Conservation (phyloP, 2,797 vertebrate genomes). For the Amphiprion clarkii region DNA sequence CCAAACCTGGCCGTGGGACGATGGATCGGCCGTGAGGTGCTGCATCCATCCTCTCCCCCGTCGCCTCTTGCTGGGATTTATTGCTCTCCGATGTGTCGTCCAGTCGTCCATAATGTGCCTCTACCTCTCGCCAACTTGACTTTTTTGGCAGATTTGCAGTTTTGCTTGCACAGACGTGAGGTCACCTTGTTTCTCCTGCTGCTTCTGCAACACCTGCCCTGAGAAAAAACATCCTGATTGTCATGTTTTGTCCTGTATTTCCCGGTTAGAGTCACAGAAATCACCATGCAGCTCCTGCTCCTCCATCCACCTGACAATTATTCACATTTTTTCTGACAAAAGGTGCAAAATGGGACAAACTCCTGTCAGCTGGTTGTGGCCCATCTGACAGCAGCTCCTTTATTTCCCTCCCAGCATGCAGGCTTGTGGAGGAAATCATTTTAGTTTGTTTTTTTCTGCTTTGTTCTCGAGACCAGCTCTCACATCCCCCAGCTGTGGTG, state of each 20-base stretch:
- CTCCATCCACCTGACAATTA: too few species aligned
- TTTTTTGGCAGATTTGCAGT: too few species aligned
- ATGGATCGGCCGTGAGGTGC: not conserved
- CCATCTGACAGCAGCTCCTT: not conserved
- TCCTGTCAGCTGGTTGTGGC: too few species aligned
- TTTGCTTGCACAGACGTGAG: too few species aligned
- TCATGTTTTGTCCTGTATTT: not conserved
- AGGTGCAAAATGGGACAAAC: not conserved
- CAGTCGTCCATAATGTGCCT: not conserved
- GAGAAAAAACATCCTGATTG: too few species aligned
- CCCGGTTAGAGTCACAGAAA: not conserved
- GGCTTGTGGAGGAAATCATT: not conserved
- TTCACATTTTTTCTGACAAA: not conserved
- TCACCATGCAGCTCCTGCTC: not conserved
- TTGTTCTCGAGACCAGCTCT: too few species aligned
- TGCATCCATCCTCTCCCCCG: not conserved
- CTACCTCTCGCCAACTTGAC: not conserved
- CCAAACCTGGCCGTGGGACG: too few species aligned
- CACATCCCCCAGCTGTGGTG: not conserved
- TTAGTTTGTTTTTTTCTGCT: not conserved
- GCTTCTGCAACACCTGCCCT: too few species aligned
- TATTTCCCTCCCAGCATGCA: not conserved
- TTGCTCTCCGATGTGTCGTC: not conserved
- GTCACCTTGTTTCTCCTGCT: too few species aligned
- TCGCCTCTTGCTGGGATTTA: constrained; percentile 1